Conservation (phyloP, 2,113 vertebrate genomes). For the Acinonyx jubatus region DNA sequence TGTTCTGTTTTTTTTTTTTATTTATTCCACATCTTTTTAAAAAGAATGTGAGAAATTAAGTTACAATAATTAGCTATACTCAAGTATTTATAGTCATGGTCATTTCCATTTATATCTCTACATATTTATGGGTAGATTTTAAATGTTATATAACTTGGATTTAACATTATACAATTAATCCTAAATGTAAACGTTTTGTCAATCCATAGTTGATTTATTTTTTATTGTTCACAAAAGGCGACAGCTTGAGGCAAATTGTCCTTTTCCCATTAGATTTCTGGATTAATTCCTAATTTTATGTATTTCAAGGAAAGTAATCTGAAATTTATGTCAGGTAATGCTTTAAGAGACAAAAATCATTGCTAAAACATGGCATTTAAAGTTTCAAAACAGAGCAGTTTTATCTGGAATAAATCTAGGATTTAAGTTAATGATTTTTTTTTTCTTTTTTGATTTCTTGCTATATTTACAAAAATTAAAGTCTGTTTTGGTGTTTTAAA, state of each 20-base stretch:
- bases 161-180: neutral
- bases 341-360: neutral
- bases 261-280: neutral
- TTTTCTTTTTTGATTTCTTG: neutral
- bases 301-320: slow-evolving; percentile 1
- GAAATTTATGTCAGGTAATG: neutral
- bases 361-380: neutral
- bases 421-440: neutral
- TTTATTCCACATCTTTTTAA: neutral
- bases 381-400: neutral
- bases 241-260: neutral
- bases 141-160: neutral
- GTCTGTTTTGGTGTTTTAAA: neutral
- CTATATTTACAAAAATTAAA: neutral
- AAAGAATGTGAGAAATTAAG: neutral
- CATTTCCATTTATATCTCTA: neutral
- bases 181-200: neutral
- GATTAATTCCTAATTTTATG: neutral
- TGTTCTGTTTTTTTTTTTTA: neutral
- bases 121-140: neutral
- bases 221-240: neutral
- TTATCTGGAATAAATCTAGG: neutral
- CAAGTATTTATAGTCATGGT: neutral
- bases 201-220: neutral
- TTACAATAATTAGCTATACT: neutral